Evolutionary conservation across 2,113 vertebrate genomes (phyloP).

Genomic region (Amphiprion ocellaris): DNA sequence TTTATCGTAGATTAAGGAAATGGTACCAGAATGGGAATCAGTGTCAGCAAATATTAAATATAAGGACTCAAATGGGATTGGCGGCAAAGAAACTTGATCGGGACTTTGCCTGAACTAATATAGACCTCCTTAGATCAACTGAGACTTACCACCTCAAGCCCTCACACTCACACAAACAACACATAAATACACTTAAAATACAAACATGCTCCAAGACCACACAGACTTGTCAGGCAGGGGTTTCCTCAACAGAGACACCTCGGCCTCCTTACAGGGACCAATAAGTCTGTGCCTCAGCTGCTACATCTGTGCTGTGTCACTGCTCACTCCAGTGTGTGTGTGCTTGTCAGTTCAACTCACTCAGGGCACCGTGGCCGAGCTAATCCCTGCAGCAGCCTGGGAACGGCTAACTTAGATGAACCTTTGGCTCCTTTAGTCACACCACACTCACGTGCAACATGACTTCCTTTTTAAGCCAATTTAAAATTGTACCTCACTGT

Average conservation of each 20-base stretch:
- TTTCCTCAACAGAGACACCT: slow-evolving; percentile 28
- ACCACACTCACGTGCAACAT: background rate
- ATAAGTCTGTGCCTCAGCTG: slow-evolving; percentile 11
- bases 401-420: slow-evolving; percentile 48
- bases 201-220: slow-evolving; percentile 34
- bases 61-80: too few relatives aligned
- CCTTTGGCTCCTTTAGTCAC: slow-evolving; percentile 25
- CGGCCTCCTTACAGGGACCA: slow-evolving; percentile 37
- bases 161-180: slow-evolving; percentile 4
- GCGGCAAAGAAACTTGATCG: too few relatives aligned
- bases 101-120: background rate
- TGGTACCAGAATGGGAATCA: too few relatives aligned
- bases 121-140: background rate
- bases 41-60: too few relatives aligned
- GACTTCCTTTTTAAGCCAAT: background rate
- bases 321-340: slow-evolving; percentile 7
- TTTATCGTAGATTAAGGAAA: too few relatives aligned
- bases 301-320: slow-evolving; percentile 54
- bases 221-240: slow-evolving; percentile 47
- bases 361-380: slow-evolving; percentile 23
- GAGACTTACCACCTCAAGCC: background rate
- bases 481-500: background rate
- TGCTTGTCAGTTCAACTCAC: slow-evolving; percentile 30
- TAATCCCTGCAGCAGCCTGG: slow-evolving; percentile 64
- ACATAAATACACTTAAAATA: slow-evolving; percentile 32